Conservation (phyloP, 2,797 vertebrate species). For the Trichosurus vulpecula region DNA sequence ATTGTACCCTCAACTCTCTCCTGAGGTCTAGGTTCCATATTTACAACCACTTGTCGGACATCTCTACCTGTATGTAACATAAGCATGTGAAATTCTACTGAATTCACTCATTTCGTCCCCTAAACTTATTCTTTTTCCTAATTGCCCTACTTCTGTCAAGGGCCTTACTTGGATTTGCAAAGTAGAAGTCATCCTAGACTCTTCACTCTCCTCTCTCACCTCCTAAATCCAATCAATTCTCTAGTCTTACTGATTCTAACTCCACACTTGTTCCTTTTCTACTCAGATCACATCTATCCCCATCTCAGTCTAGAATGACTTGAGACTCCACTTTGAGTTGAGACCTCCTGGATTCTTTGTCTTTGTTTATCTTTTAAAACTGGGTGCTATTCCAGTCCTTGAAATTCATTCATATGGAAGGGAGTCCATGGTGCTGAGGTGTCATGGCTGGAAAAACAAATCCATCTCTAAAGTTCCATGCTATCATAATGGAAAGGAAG, state of each 20-base stretch:
- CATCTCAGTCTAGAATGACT: background rate
- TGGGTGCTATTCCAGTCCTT: slow-evolving; percentile 64
- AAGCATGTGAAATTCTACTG: background rate
- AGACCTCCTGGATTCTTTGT: background rate
- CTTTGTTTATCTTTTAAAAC: slow-evolving; percentile 56
- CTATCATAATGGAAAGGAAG: slow-evolving; percentile 16
- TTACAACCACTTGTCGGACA: background rate
- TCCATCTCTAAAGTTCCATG: background rate
- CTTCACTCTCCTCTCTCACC: background rate
- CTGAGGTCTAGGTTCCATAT: background rate
- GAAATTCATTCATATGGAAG: background rate
- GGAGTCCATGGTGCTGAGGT: slow-evolving; percentile 50
- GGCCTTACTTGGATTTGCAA: background rate
- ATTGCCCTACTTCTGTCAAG: background rate
- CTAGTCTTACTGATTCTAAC: background rate
- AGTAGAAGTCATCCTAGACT: background rate
- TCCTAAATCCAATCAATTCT: background rate
- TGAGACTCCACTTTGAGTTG: background rate
- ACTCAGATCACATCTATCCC: background rate
- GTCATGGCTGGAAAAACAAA: slow-evolving; percentile 56
- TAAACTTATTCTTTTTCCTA: background rate
- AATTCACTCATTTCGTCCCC: background rate
- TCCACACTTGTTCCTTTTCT: background rate
- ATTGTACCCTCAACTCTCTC: background rate
- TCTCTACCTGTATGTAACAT: background rate